Evolutionary conservation across 1,140 invertebrate genomes (phyloP), one percentile per base, ranked within the genome.

Genomic region (Lepidotrigona ventralis): DNA sequence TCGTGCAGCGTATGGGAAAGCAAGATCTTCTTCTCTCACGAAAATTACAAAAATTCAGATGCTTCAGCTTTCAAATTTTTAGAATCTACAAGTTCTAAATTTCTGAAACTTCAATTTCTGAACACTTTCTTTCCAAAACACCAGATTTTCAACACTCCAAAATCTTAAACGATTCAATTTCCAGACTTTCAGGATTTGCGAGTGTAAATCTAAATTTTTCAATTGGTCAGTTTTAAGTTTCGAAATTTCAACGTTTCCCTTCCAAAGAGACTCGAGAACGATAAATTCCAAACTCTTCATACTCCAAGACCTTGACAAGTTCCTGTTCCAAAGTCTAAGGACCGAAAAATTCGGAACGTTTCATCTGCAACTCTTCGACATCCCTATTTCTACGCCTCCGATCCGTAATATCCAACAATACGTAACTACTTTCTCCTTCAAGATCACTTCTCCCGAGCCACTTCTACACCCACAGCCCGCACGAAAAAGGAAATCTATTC

Each of bases 401-500:
- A 64, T 26, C 15, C n/a, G 17, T 8, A 21, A 29, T 29, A 8
- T 21, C 11, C 8, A 29, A 29, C n/a, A 9, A 6, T 23, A 0
- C 2, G 11, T 21, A 33, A 9, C 26, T 66, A 66, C 64, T 66
- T 66, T 11, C 64, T 33, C 29, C 19, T 21, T 66, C 64, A 66
- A 66, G 33, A 33, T 66, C 66, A 68, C 19, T 19, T 29, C 64
- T 19, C 26, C 29, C 66, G 33, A 23, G 39, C 29, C 66, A 11
- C n/a, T n/a, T 46, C 39, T 17, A 21, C 68, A 2, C 39, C 68
- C 29, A 70, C 33, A 6, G 15, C 21, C 33, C 9, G 0, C 3
- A 58, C n/a, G 11, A 12, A 68, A 79, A 70, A 79, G 29, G 29
- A 70, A 79, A 68, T 53, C n/a, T 11, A 21, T 54, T 68, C 39